Conservation (phyloP, 2,113 vertebrate species). For the Dendrocopos noguchii region DNA sequence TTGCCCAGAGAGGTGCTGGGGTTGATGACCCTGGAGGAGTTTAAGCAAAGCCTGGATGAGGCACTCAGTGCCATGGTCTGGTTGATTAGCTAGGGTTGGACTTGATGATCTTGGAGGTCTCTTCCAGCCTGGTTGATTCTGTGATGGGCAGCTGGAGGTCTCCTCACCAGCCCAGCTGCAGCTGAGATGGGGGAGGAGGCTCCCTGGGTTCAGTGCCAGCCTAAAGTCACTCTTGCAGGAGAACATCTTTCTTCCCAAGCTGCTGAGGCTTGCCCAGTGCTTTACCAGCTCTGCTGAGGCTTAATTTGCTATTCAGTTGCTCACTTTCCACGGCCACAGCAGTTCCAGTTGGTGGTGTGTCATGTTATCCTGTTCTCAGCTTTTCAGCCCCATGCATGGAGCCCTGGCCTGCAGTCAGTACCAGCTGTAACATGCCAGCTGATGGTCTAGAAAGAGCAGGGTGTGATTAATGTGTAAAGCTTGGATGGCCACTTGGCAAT, state of each 20-base stretch:
- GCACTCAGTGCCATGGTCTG: no score
- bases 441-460: not conserved
- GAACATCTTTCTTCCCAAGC: not conserved
- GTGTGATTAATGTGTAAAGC: not conserved
- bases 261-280: not conserved
- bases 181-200: fast-evolving
- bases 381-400: fast-evolving
- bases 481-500: not conserved
- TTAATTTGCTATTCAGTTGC: not conserved
- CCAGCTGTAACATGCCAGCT: not conserved
- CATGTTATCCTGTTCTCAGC: not conserved
- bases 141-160: not conserved
- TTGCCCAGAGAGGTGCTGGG: no score
- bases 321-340: not conserved
- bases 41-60: no score
- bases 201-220: not conserved
- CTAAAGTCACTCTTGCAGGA: not conserved
- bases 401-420: not conserved
- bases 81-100: no score
- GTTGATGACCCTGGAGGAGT: no score
- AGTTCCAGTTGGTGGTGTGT: not conserved
- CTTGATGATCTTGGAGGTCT: no score
- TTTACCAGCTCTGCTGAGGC: not conserved
- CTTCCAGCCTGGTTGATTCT: no score
- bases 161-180: not conserved